Evolutionary conservation across 2,888 invertebrate species (phyloP).

Genomic region (Actias luna): DNA sequence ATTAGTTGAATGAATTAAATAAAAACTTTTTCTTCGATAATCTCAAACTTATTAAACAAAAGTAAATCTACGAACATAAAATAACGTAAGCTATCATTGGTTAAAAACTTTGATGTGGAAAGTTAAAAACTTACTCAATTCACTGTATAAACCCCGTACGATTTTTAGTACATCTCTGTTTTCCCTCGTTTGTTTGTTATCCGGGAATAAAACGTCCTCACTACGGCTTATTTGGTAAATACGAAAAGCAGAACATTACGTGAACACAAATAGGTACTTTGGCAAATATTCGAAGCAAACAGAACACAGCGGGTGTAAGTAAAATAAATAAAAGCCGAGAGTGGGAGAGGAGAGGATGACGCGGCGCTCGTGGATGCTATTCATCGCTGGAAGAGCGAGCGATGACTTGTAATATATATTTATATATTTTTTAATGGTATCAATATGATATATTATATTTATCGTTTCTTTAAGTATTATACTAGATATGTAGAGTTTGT

Average conservation of each 20-base stretch:
- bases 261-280: conserved; percentile 30
- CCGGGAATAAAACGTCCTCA: conserved; percentile 5
- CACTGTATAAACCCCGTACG: background rate
- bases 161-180: background rate
- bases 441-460: background rate
- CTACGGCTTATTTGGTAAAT: conserved; percentile 31
- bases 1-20: too few relatives aligned
- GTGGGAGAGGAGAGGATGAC: background rate
- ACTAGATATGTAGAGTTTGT: too few relatives aligned
- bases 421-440: background rate
- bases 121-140: background rate
- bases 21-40: background rate
- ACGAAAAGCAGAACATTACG: conserved; percentile 31
- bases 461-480: background rate
- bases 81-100: background rate
- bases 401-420: background rate
- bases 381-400: background rate
- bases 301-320: conserved; percentile 34
- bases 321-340: conserved; percentile 49
- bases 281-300: conserved; percentile 26
- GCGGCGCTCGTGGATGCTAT: background rate
- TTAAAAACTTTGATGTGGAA: background rate
- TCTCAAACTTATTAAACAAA: too few relatives aligned
- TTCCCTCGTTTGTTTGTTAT: background rate
- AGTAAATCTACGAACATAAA: too few relatives aligned